Evolutionary conservation across 2,113 vertebrate species (phyloP).

Genomic region (Lutjanus erythropterus): DNA sequence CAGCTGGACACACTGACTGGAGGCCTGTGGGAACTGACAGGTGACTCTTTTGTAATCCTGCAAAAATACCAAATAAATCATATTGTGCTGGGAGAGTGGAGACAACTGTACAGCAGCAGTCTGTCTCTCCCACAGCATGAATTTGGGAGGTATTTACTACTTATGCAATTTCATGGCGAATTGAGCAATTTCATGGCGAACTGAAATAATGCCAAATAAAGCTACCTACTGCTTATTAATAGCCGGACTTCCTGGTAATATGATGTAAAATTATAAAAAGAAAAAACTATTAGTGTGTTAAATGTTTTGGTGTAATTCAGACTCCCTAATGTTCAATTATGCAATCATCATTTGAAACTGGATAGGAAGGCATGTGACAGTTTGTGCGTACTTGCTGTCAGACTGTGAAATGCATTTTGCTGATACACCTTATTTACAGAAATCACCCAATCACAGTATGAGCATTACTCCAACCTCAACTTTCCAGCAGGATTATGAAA

Average conservation of each 20-base stretch:
- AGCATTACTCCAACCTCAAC: constrained; percentile 63
- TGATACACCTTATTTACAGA: constrained; percentile 64
- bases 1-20: constrained; percentile 80
- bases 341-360: constrained; percentile 28
- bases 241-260: neutral
- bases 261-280: constrained; percentile 5
- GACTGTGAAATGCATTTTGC: constrained; percentile 52
- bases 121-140: neutral
- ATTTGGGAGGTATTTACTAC: constrained; percentile 25
- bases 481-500: constrained; percentile 67
- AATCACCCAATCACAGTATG: constrained; percentile 27
- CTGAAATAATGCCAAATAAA: constrained; percentile 8
- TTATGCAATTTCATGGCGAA: constrained; percentile 43
- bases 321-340: constrained; percentile 7
- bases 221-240: neutral
- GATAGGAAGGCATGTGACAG: constrained; percentile 19
- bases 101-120: constrained; percentile 11
- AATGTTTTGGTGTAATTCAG: constrained; percentile 14
- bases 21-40: constrained; percentile 78
- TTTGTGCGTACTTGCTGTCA: constrained; percentile 10
- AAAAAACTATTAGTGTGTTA: neutral
- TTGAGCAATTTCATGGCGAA: constrained; percentile 34
- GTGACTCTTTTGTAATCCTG: constrained; percentile 73
- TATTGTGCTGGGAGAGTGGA: neutral
- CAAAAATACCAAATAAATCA: constrained; percentile 44